Base-by-base conservation (phyloP, 2,113 vertebrate genomes). In the Campylomormyrus tamandua region DNA sequence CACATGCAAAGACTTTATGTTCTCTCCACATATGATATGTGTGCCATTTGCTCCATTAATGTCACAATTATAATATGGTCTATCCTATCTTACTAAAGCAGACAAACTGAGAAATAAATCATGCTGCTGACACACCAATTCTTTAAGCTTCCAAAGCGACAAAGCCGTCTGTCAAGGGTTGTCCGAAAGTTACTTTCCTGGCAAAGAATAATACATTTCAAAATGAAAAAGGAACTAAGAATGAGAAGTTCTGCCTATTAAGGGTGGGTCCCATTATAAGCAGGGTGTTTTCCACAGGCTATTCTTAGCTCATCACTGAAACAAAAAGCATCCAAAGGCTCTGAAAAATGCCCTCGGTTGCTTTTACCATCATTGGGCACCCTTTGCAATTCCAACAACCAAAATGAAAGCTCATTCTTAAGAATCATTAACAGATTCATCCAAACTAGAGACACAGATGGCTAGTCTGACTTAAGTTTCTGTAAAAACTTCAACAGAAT, bases 241-340 rank as follows among this genome's bases (percentile, higher is more conserved):
- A 90, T 89, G 49, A 87, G 91, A 56, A 92, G 90, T 94, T 93
- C 90, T 91, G 93, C 85, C 91, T 92, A 89, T 90, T 92, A 92
- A 92, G 94, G 96, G 95, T 94, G 95, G 95, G 94, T 93, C 95
- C 89, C 89, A 45, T 85, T 90, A 91, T 92, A 90, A 91, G 92
- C 89, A 90, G 93, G 92, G 92, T 91, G 93, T 89, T 95, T 93
- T 89, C 89, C 92, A 87, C 91, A 84, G 77, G 5, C 94, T 96
- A 96, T 96, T 95, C 93, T 94, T 96, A 96, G 95, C 90, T 89
- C 92, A 90, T n/a, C 89, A 87, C 90, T 90, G 91, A 93, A 93
- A 91, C 62, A 66, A 87, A 89, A 89, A 89, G 91, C 88, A 89
- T 85, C 5, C 46, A 52, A 48, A 46, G 84, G 85, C 35, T 70